Conservation (phyloP, 2,888 invertebrate genomes). For the Stenurella melanura region DNA sequence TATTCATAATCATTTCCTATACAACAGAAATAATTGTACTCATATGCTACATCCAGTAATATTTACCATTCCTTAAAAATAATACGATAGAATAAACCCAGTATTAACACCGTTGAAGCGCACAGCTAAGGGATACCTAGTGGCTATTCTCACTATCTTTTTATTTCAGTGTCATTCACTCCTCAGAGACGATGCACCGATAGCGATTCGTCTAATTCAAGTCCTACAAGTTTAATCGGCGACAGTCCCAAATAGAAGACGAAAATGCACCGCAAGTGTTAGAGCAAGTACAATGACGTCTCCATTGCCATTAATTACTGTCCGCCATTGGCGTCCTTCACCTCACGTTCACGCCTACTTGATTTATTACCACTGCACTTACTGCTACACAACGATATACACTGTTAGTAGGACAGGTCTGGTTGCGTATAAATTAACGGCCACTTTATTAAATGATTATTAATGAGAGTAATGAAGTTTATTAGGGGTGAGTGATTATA, state of each 20-base stretch:
- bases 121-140: neutral
- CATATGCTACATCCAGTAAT: too few species aligned
- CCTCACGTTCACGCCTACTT: constrained; percentile 40
- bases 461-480: constrained; percentile 12
- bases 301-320: constrained; percentile 43
- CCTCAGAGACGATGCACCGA: constrained; percentile 8
- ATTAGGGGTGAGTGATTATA: neutral
- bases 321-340: constrained; percentile 34
- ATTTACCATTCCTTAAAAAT: neutral
- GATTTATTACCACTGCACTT: constrained; percentile 42
- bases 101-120: neutral
- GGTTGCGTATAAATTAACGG: constrained; percentile 17
- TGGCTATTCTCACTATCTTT: neutral
- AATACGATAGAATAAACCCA: neutral
- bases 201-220: constrained; percentile 14
- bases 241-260: constrained; percentile 6
- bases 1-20: too few species aligned
- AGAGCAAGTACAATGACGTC: constrained; percentile 35
- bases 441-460: constrained; percentile 21
- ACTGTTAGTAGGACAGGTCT: constrained; percentile 5
- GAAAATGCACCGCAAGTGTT: neutral
- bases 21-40: too few species aligned
- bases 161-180: constrained; percentile 6
- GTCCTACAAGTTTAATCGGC: constrained; percentile 16
- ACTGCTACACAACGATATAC: constrained; percentile 8